Conservation (phyloP, 2,113 vertebrate genomes). For the Takifugu flavidus region DNA sequence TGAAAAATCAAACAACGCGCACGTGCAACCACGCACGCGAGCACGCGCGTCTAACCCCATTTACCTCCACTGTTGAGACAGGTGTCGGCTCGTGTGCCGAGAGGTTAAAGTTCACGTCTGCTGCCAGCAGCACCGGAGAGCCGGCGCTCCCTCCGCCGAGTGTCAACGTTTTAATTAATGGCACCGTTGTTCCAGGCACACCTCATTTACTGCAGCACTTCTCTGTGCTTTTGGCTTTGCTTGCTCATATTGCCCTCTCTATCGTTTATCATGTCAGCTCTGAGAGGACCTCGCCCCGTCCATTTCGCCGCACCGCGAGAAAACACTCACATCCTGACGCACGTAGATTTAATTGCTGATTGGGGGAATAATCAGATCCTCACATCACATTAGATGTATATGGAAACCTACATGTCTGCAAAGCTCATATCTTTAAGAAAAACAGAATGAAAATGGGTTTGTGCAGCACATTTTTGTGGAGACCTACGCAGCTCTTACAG, state of each 20-base stretch:
- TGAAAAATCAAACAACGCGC: conserved; percentile 2
- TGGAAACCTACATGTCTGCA: background rate
- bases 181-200: conserved; percentile 38
- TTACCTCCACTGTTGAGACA: conserved; percentile 56
- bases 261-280: conserved; percentile 33
- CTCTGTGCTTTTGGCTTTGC: conserved; percentile 42
- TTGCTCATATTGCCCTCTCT: conserved; percentile 33
- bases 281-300: conserved; percentile 30
- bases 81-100: conserved; percentile 45
- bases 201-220: conserved; percentile 61
- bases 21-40: conserved; percentile 7
- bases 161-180: conserved; percentile 65
- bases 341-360: conserved; percentile 36
- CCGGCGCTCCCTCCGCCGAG: conserved; percentile 15
- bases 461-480: background rate
- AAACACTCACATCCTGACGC: conserved; percentile 25
- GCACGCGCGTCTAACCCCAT: conserved; percentile 51
- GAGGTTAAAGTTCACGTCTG: conserved; percentile 67
- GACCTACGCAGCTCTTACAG: background rate
- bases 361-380: conserved; percentile 46
- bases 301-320: conserved; percentile 21
- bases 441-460: background rate
- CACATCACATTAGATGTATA: conserved; percentile 24
- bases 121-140: conserved; percentile 44
- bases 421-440: background rate